Base-by-base conservation (phyloP, 2,888 invertebrate genomes). In the Spisula solida region DNA sequence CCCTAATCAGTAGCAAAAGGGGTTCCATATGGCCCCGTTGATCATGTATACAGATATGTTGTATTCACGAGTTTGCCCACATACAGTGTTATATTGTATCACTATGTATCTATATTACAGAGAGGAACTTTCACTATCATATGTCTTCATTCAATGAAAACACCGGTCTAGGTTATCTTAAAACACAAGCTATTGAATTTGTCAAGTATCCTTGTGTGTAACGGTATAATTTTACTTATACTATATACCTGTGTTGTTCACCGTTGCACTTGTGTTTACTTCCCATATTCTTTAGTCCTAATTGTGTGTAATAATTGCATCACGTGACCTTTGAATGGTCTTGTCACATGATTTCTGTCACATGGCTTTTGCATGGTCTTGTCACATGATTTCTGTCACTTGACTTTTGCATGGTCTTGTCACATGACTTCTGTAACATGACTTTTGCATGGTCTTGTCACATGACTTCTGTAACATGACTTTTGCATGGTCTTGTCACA, bases 121-220 rank as follows among this genome's bases (percentile, higher is more conserved):
- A 98, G 95, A 98, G 98, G 96, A 99, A 99, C 97, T 98, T 99
- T 95, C 98, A 99, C 97, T 98, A 99, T 97, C 99, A 99, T 97
- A 99, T 99, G 99, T 99, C 99, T 8, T 99, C 99, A 91, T 99
- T 99, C 97, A 99, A 99, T 94, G 99, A 99, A 97, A 99, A 99
- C 41, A 98, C 99, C 81, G 99, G 99, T 94, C 98, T 99, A 97
- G 99, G 98, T 97, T 99, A 98, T 96, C 97, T 99, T 93, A 99
- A 99, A 97, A 98, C 98, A 91, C 98, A 98, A 95, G 98, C 99
- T 87, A 99, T 99, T 88, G 99, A 99, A 97, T 99, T 99, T 97
- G 99, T 99, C 96, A 99, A 99, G 98, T 97, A 97, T 96, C 96
- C 96, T 96, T 96, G 91, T 31, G 31, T 29, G 16, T 75, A 83